Evolutionary conservation across 2,888 invertebrate species (phyloP), one percentile per base, ranked within the genome.

Genomic region (Silvanus unidentatus): DNA sequence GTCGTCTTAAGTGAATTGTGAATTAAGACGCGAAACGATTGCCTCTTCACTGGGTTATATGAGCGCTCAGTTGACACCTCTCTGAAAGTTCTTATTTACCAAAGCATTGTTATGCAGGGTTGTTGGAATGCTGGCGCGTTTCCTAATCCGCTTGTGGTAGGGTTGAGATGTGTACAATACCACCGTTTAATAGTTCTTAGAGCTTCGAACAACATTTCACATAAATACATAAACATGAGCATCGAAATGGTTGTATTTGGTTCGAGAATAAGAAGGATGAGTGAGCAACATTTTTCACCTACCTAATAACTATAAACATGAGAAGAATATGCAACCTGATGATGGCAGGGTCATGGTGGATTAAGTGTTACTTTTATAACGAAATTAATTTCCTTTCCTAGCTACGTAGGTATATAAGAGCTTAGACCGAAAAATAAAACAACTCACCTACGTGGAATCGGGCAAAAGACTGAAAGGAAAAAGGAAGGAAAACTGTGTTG

Each of bases 61-160:
- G 22, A 11, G 13, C 10, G 41, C 39, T 41, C 27, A 35, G 29
- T 30, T 16, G 22, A 42, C 44, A 43, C 37, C 58, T 12, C n/a
- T 9, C 5, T 3, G 8, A 32, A n/a, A 44, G 47, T 52, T 58
- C 60, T 58, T 64, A 59, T 64, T 63, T 63, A 60, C 61, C 56
- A 58, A 56, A 44, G 56, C 59, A 62, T 64, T 64, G 63, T 65
- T 58, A 62, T 63, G 52, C 52, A 50, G 43, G 47, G 32, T 32
- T 32, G 4, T 32, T 11, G 4, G 32, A 32, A 32, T 32, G 10
- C 12, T 32, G 32, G 32, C 4, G 32, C 11, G 10, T 32, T n/a
- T 11, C 12, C 59, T 63, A 63, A 64, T 63, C 63, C 57, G 62
- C 60, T 63, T 63, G 63, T 47, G 62, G 61, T 55, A 29, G 32